phyloP scores from a whole-genome alignment of 2,113 vertebrate genomes.

The Lycaon pictus region DNA sequence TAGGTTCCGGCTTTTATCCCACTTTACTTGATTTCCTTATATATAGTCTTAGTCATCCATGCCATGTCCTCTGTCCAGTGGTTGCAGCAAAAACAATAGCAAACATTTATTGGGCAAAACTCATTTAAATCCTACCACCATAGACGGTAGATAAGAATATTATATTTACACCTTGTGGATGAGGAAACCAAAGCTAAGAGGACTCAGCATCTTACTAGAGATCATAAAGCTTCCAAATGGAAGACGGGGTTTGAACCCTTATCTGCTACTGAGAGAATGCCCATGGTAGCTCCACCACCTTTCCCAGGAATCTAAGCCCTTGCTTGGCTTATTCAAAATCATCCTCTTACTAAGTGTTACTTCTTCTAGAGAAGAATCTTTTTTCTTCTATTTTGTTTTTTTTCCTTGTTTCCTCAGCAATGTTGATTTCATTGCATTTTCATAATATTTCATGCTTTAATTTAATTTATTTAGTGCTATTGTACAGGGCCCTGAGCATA shows the following conservation, averaged over 20 bases:
- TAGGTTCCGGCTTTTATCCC: not conserved
- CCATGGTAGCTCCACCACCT: fast-evolving
- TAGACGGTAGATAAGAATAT: not conserved
- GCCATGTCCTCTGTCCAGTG: not conserved
- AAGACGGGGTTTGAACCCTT: not conserved
- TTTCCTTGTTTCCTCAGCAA: not conserved
- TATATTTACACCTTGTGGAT: not conserved
- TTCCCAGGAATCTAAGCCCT: not conserved
- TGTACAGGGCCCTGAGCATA: conserved; percentile 71
- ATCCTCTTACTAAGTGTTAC: not conserved
- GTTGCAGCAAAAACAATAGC: not conserved
- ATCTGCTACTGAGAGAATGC: not conserved
- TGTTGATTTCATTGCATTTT: conserved; percentile 76
- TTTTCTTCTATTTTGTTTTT: not conserved
- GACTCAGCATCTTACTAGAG: not conserved
- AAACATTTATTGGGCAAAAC: not conserved
- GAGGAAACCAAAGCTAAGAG: not conserved
- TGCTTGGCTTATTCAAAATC: not conserved
- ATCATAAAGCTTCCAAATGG: not conserved
- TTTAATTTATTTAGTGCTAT: conserved; percentile 81
- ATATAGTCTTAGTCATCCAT: not conserved
- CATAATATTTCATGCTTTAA: conserved; percentile 80
- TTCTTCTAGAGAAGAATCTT: not conserved
- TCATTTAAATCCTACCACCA: not conserved
- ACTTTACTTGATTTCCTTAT: not conserved